Base-by-base conservation (phyloP, 2,113 vertebrate species). In the Isichthys henryi region DNA sequence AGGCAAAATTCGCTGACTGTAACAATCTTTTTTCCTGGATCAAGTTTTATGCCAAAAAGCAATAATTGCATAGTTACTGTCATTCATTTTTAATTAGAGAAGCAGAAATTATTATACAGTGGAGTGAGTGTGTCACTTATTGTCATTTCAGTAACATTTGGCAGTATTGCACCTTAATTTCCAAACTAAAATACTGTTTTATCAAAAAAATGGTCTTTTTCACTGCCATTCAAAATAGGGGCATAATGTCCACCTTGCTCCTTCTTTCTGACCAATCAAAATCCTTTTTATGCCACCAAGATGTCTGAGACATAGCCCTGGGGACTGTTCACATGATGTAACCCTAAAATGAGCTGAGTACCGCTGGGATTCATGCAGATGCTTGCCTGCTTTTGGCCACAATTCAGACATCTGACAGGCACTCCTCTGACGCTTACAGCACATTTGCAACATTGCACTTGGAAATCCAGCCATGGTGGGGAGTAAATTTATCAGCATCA, bases 401-500 rank as follows among this genome's bases (percentile, higher is more conserved):
- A 17, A 43, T 43, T 43, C 35, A 17, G 74, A 80, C 35, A 17
- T 80, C 15, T 80, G 4, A 35, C 31, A 43, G 74, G 17, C 35
- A 35, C 11, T 77, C 15, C 70, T 77, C 13, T 80, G 74, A 80
- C 19, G 74, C 74, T 43, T 19, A 80, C 74, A 80, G 17, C 35
- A 80, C 35, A 80, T 80, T 74, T 39, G 9, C 74, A 43, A 70
- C n/a, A 27, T 66, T 27, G n/a, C 62, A 70, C 3, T 70, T 66
- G 31, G 35, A 80, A 80, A 80, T 39, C 70, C 70, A 77, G n/a
- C 5, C 70, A 35, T 13, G 3, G 70, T 77, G 11, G 11, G 31
- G 13, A 77, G 70, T 39, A 80, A n/a, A 80, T 80, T 80, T 80
- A 80, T 80, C 74, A 80, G 74, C 74, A 80, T 80, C 74, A 43